These are phyloP conservation scores for Dryobotodes eremita DNA, from an alignment of 2,888 invertebrate species.

Conservation along the genomic window DNA sequence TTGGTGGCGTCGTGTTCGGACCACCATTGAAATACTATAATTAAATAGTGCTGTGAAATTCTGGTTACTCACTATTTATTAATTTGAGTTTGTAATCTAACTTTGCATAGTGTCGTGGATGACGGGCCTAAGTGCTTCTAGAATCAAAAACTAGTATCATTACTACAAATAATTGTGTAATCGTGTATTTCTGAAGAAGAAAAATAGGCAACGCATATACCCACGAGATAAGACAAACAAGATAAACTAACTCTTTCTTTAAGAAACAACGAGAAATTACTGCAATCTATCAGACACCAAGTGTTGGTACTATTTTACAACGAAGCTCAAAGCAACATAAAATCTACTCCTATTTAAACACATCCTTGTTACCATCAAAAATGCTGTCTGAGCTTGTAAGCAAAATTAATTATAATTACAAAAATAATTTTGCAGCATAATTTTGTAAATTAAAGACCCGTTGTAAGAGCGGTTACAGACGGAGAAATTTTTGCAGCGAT, in stretches of 20 bases:
- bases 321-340: not conserved
- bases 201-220: no score
- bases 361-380: not conserved
- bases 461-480: not conserved
- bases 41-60: not conserved
- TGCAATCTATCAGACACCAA: not conserved
- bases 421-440: slow-evolving; percentile 5
- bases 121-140: no score
- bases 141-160: no score
- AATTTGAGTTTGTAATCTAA: not conserved
- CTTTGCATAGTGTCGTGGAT: not conserved
- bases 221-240: not conserved
- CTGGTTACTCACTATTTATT: not conserved
- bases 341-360: not conserved
- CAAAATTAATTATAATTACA: slow-evolving; percentile 11
- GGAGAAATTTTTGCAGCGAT: not conserved
- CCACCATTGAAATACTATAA: not conserved
- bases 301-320: not conserved
- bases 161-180: no score
- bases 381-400: not conserved
- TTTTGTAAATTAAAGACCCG: not conserved
- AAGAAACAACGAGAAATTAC: slow-evolving; percentile 13
- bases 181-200: not conserved
- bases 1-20: no score
- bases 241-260: not conserved